Base-by-base conservation (phyloP, 2,797 vertebrate genomes). In the Pseudocheirus occidentalis region DNA sequence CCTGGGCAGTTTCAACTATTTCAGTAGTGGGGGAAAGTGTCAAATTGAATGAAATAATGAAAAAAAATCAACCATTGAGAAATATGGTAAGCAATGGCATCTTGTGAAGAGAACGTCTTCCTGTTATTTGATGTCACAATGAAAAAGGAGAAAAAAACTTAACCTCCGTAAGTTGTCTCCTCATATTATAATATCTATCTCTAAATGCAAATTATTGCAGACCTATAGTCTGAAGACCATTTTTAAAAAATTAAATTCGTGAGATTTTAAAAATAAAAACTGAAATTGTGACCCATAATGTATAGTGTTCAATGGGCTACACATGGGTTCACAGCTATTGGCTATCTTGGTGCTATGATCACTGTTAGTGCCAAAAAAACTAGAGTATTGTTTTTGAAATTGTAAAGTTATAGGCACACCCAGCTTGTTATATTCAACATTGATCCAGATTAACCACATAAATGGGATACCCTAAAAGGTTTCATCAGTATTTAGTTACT, bases 1-100 rank as follows among this genome's bases (percentile, higher is more conserved):
- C 95, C 73, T 91, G 90, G 93, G 87, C 95, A 95, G 94, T 92
- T 54, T 96, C 92, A 92, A 18, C 27, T 92, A 0, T 93, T 93
- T 92, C n/a, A 53, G 12, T 90, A 16, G 16, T 21, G n/a, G 18
- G 6, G 12, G 57, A 73, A 34, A 18, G 40, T 90, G 28, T 91
- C 91, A 94, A 95, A 66, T 16, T 87, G 29, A 90, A 29, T 90
- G 73, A 93, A 94, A 94, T 95, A 53, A 46, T 10, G 87, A n/a
- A 94, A 53, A 57, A 92, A 95, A 96, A n/a, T 81, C 56, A n/a
- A 34, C 5, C 28, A 27, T 34, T 91, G 62, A 92, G 52, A 62
- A 46, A 52, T 34, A 1, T 4, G 14, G 16, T 46, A 90, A 53
- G 52, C 0, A 12, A 12, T 28, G 73, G 5, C 4, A 55, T 55